phyloP scores from a whole-genome alignment of 2,888 invertebrate genomes.

The Synergus gifuensis region DNA sequence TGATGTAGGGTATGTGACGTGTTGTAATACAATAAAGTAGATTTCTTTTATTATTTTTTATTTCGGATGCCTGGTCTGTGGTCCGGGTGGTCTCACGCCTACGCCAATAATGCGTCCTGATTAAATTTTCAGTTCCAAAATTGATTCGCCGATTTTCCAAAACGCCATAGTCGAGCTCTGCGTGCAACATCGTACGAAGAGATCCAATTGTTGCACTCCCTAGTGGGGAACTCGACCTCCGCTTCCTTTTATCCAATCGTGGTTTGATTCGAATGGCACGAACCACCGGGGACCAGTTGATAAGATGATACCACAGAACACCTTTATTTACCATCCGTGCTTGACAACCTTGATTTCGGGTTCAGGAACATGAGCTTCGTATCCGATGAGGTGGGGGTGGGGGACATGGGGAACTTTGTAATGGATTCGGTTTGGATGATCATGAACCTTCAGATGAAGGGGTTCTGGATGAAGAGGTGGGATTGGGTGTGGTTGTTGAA shows the following conservation, averaged over 20 bases:
- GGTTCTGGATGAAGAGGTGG: slow-evolving; percentile 73
- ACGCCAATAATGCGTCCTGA: slow-evolving; percentile 45
- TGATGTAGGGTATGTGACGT: slow-evolving; percentile 31
- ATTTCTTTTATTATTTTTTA: slow-evolving; percentile 51
- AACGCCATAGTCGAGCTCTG: slow-evolving; percentile 23
- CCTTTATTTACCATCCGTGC: slow-evolving; percentile 72
- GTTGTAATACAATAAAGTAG: slow-evolving; percentile 50
- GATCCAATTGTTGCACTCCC: slow-evolving; percentile 36
- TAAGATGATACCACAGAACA: slow-evolving; percentile 51
- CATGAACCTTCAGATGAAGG: slow-evolving; percentile 69
- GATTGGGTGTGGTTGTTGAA: slow-evolving; percentile 70
- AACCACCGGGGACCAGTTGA: slow-evolving; percentile 66
- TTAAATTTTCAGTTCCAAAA: slow-evolving; percentile 16
- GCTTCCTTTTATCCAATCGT: slow-evolving; percentile 29
- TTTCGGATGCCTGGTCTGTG: slow-evolving; percentile 64
- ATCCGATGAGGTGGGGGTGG: slow-evolving; percentile 80
- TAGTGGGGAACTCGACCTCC: slow-evolving; percentile 19
- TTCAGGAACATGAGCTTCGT: slow-evolving; percentile 79
- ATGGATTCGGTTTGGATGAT: slow-evolving; percentile 66
- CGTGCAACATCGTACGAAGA: slow-evolving; percentile 16
- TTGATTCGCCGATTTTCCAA: slow-evolving; percentile 9
- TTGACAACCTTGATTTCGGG: slow-evolving; percentile 79
- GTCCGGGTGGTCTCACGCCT: slow-evolving; percentile 59
- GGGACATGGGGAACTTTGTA: slow-evolving; percentile 73
- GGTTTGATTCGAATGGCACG: slow-evolving; percentile 16